Evolutionary conservation across 2,113 vertebrate genomes (phyloP).

Genomic region (Pseudorectes ferrugineus): DNA sequence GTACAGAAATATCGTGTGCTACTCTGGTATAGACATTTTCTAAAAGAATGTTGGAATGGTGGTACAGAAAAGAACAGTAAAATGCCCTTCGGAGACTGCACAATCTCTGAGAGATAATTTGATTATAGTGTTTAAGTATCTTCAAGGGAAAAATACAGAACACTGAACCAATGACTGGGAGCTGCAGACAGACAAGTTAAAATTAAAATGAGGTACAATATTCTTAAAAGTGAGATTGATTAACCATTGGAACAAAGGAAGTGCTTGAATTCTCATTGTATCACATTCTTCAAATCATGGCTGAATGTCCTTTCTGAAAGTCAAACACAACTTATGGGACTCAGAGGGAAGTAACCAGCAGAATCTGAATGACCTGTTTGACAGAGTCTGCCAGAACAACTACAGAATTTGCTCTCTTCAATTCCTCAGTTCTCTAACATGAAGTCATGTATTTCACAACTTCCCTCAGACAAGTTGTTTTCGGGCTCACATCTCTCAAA

Average conservation of each 20-base stretch:
- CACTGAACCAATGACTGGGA: not conserved
- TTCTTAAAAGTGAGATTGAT: constrained; percentile 56
- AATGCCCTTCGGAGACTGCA: not conserved
- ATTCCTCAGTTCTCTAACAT: not conserved
- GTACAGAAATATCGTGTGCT: not conserved
- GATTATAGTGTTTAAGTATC: constrained; percentile 31
- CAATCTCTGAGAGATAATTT: constrained; percentile 42
- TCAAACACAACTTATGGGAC: not conserved
- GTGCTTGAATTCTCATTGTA: constrained; percentile 7
- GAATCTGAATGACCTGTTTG: not conserved
- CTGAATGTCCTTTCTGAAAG: constrained; percentile 50
- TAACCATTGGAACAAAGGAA: constrained; percentile 49
- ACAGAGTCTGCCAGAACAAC: not conserved
- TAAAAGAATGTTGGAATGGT: not conserved
- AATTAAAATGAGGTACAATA: constrained; percentile 55
- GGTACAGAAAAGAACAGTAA: not conserved
- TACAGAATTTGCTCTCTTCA: not conserved
- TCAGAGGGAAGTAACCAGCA: not conserved
- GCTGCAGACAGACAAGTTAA: constrained; percentile 29
- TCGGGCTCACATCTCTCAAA: not conserved
- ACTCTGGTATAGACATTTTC: not conserved
- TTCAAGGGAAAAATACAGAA: constrained; percentile 54
- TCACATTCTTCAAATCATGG: not conserved
- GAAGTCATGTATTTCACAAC: not conserved
- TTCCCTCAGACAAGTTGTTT: not conserved